phyloP scores from a whole-genome alignment of 23 tunicate species.

The Trididemnum clinides region DNA sequence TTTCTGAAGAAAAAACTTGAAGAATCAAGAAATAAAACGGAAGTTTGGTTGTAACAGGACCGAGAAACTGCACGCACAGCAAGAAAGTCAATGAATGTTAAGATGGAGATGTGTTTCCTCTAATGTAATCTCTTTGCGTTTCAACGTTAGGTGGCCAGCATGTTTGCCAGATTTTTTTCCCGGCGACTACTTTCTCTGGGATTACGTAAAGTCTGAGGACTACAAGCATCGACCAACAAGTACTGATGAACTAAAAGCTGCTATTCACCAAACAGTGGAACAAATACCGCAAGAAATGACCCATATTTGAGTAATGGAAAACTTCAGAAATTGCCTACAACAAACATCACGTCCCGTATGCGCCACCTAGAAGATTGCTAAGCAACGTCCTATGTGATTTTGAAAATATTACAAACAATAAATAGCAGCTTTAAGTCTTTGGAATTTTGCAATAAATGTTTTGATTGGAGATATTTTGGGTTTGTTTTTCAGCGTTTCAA shows the following conservation, averaged over 20 bases:
- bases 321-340: constrained; percentile 1
- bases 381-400: too few species aligned
- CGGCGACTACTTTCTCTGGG: constrained; percentile 15
- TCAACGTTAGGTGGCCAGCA: constrained; percentile 20
- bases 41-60: constrained; percentile 25
- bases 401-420: neutral
- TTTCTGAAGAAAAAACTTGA: constrained; percentile 32
- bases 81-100: constrained; percentile 18
- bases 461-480: constrained; percentile 1
- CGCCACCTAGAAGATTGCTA: constrained; percentile 1
- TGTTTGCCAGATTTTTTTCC: constrained; percentile 16
- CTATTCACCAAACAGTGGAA: constrained; percentile 28
- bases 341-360: neutral
- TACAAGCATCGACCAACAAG: constrained; percentile 13
- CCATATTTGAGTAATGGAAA: constrained; percentile 9
- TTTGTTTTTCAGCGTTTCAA: neutral
- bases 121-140: constrained; percentile 27
- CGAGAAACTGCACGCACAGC: constrained; percentile 38
- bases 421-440: constrained; percentile 4
- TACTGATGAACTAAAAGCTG: constrained; percentile 13
- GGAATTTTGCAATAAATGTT: neutral
- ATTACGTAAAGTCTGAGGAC: constrained; percentile 20
- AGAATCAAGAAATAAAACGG: constrained; percentile 14
- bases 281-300: constrained; percentile 26
- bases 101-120: constrained; percentile 38